Percentiles rank a stretch among this genome's conserved stretches.
phyloP scores from a whole-genome alignment of 2,888 invertebrate genomes.

The Tupiocoris notatus region DNA sequence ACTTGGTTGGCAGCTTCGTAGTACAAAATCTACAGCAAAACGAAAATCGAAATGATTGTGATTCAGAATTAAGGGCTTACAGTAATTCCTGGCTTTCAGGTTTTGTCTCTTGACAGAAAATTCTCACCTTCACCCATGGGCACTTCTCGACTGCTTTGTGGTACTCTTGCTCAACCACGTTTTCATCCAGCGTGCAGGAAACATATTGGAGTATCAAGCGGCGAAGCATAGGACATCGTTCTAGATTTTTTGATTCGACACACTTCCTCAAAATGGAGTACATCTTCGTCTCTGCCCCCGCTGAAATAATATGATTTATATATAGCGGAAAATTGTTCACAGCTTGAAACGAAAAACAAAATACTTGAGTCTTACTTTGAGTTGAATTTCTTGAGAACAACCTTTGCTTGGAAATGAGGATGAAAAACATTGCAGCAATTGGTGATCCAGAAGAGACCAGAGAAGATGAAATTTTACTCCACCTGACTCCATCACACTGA shows the following conservation, averaged over 20 bases:
- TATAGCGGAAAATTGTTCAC: too few species aligned
- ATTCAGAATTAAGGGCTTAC: background rate
- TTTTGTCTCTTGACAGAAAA: too few species aligned
- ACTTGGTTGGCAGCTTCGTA: constrained; percentile 66
- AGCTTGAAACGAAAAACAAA: background rate
- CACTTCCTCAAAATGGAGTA: constrained; percentile 18
- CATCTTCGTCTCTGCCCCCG: constrained; percentile 23
- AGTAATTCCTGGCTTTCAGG: background rate
- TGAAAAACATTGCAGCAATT: constrained; percentile 25
- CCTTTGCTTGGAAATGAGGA: constrained; percentile 18
- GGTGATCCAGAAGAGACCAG: constrained; percentile 38
- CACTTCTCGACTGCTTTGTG: constrained; percentile 63
- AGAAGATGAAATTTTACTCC: constrained; percentile 39
- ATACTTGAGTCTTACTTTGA: constrained; percentile 3
- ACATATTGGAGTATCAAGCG: constrained; percentile 63
- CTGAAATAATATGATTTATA: too few species aligned
- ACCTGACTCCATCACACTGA: constrained; percentile 38
- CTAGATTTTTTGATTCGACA: constrained; percentile 26
- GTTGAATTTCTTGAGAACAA: background rate
- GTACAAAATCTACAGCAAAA: constrained; percentile 61
- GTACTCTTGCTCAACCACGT: constrained; percentile 55
- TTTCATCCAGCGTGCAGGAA: constrained; percentile 54
- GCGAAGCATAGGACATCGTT: constrained; percentile 56
- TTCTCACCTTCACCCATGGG: constrained; percentile 63
- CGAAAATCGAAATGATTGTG: too few species aligned